Base-by-base conservation (phyloP, 2,888 invertebrate species). In the Limenitis arthemis region DNA sequence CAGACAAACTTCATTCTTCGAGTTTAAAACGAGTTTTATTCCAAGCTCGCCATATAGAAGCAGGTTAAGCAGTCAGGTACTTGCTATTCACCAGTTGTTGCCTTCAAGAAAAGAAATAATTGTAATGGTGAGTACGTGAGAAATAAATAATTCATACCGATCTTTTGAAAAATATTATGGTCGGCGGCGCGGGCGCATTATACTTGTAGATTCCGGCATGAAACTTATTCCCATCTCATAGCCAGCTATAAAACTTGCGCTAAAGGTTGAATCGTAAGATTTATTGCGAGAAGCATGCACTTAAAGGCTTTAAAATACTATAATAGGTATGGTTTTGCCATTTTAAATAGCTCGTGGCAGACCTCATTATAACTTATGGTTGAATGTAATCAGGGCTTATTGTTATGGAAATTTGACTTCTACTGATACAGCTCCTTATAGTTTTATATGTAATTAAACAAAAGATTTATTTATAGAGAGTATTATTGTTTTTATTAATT, bases 131-230 rank as follows among this genome's bases (percentile, higher is more conserved):
- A 77, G 77, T 79, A 76, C 71, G 69, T 70, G 67, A 72, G 69
- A 61, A 69, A 81, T 84, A 77, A 77, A 85, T 85, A 79, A 83
- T 83, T 80, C 81, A 84, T 80, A 67, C 68, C 67, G 68, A 79
- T 81, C 75, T 79, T 77, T 79, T 78, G 75, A 77, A 79, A 80
- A 81, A 79, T 79, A 80, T 73, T 72, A 76, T 73, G 75, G 76
- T 72, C 71, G 73, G 63, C 71, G 69, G 73, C 70, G 74, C 72
- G 64, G 70, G 66, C 70, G 69, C 70, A 84, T 84, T 84, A 84
- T 79, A 84, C 78, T 84, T 83, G 73, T 77, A 80, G 74, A 84
- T 81, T 64, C 63, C 64, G 61, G 64, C 67, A 67, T 69, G 66
- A 65, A 66, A 67, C 68, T 64, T 63, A 65, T 61, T 61, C 59